phyloP scores from a whole-genome alignment of 2,113 vertebrate genomes.

The Amblyopsis rosae region DNA sequence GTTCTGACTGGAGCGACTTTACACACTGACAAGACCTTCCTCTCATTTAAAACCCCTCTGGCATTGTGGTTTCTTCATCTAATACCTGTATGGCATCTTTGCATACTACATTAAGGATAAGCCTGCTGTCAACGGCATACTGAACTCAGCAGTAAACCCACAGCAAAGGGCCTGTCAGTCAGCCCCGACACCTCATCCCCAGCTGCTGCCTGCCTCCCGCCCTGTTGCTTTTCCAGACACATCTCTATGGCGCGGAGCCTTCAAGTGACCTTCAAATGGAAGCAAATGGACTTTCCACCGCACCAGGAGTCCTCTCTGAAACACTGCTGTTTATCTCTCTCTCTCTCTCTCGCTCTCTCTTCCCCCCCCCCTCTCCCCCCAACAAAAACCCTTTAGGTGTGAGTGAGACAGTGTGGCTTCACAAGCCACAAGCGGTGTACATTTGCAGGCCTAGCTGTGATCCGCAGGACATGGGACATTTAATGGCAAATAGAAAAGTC shows the following conservation, averaged over 20 bases:
- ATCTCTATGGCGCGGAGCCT: slow-evolving; percentile 48
- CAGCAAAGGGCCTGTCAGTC: slow-evolving; percentile 17
- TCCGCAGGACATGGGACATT: too few relatives aligned
- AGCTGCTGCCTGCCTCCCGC: slow-evolving; percentile 27
- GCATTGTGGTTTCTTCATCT: background rate
- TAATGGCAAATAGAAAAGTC: too few relatives aligned
- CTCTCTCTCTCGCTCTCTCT: slow-evolving; percentile 7
- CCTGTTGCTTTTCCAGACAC: slow-evolving; percentile 34
- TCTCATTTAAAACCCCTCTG: background rate
- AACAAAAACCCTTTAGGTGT: too few relatives aligned
- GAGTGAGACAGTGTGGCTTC: background rate
- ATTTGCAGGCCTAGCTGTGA: too few relatives aligned
- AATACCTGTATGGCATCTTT: slow-evolving; percentile 7
- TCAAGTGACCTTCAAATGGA: slow-evolving; percentile 65
- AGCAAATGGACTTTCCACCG: slow-evolving; percentile 37
- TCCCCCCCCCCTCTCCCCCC: background rate
- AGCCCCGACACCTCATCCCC: slow-evolving; percentile 10
- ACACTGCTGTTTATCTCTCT: slow-evolving; percentile 35
- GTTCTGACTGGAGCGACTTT: slow-evolving; percentile 3
- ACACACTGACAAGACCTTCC: background rate
- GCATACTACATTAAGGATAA: background rate
- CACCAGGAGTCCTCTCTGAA: slow-evolving; percentile 32
- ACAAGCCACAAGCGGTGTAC: background rate
- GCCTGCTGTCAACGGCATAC: background rate
- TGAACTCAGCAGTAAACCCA: background rate